phyloP scores from a whole-genome alignment of 2,888 invertebrate genomes.

The Athalia rosae region DNA sequence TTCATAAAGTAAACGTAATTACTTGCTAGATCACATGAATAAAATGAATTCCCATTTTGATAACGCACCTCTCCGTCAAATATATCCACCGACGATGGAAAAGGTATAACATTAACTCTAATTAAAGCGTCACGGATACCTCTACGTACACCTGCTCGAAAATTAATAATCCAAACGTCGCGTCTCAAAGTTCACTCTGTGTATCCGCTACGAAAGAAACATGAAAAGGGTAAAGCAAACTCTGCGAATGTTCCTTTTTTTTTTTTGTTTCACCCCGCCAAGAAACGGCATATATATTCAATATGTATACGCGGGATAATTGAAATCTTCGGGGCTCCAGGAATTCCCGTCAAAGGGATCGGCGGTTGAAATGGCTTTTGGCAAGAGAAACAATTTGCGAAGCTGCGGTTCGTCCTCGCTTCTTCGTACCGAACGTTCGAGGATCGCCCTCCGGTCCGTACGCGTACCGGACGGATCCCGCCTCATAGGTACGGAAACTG shows the following conservation, averaged over 20 bases:
- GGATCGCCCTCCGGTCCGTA: no score
- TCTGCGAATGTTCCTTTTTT: no score
- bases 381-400: conserved; percentile 10
- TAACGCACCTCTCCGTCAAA: neutral
- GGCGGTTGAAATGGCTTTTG: neutral
- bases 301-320: no score
- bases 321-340: no score
- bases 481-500: neutral
- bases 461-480: neutral
- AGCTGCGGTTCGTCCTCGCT: conserved; percentile 1
- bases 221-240: neutral
- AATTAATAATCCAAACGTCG: neutral
- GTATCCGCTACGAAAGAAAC: neutral
- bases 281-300: no score
- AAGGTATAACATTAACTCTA: neutral
- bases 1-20: conserved; percentile 23
- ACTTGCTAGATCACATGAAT: conserved; percentile 15
- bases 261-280: no score
- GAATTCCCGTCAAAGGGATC: no score
- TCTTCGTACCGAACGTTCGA: neutral
- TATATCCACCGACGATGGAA: neutral
- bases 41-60: neutral
- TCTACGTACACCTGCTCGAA: neutral
- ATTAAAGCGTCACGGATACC: neutral
- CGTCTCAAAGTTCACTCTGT: neutral